Conservation (phyloP, 2,888 invertebrate genomes). For the Heteropelma amictum region DNA sequence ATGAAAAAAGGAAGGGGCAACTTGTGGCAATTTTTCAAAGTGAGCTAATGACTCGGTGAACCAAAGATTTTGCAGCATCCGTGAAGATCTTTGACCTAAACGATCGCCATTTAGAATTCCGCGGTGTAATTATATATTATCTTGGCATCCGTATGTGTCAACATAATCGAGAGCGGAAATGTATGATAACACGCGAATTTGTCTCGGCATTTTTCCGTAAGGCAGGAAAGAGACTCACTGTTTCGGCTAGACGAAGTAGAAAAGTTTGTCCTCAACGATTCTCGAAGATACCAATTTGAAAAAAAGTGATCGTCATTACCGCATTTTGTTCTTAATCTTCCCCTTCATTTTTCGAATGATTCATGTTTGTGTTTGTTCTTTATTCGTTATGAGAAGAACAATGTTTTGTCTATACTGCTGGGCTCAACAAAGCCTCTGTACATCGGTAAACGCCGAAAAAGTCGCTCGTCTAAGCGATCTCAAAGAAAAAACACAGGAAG, state of each 20-base stretch:
- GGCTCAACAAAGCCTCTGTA: neutral
- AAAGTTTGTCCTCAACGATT: too few relatives aligned
- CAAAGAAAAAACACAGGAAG: constrained; percentile 1
- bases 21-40: constrained; percentile 23
- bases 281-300: too few relatives aligned
- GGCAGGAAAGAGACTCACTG: too few relatives aligned
- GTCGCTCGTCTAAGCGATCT: constrained; percentile 5
- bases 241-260: too few relatives aligned
- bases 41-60: constrained; percentile 28
- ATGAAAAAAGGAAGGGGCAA: constrained; percentile 21
- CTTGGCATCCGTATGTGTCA: too few relatives aligned
- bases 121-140: constrained; percentile 61
- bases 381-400: neutral
- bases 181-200: too few relatives aligned
- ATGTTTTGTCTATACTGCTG: neutral
- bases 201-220: too few relatives aligned
- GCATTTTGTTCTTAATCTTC: too few relatives aligned
- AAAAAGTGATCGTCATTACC: too few relatives aligned
- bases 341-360: neutral
- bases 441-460: constrained; percentile 3
- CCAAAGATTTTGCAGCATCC: constrained; percentile 33
- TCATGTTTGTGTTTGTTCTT: neutral
- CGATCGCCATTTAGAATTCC: too few relatives aligned
- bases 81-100: constrained; percentile 62
- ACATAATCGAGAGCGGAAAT: too few relatives aligned